phyloP scores from a whole-genome alignment of 2,888 invertebrate genomes.

The Chalcis sispes region DNA sequence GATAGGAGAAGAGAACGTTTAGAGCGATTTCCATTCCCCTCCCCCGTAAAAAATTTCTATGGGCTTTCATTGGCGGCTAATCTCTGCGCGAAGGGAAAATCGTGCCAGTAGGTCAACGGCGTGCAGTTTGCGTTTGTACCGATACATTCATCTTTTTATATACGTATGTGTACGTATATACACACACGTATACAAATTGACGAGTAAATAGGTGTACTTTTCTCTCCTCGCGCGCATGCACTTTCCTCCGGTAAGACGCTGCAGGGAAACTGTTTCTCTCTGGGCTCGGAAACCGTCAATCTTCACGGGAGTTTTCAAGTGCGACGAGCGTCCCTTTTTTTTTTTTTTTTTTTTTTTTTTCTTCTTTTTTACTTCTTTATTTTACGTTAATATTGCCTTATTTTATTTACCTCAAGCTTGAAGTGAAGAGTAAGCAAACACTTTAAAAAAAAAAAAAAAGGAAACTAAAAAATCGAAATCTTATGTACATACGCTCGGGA shows the following conservation, averaged over 20 bases:
- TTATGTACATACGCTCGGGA: slow-evolving; percentile 18
- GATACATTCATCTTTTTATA: not conserved
- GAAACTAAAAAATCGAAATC: slow-evolving; percentile 29
- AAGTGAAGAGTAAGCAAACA: slow-evolving; percentile 27
- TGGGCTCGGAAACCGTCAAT: not conserved
- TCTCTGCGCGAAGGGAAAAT: slow-evolving; percentile 65
- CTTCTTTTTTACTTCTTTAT: not conserved
- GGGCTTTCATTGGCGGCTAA: slow-evolving; percentile 63
- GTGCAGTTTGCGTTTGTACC: slow-evolving; percentile 55
- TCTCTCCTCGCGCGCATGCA: slow-evolving; percentile 57
- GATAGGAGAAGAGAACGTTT: not conserved
- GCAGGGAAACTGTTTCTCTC: slow-evolving; percentile 62
- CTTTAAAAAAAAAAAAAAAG: no score
- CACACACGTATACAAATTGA: not conserved
- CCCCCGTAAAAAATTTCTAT: slow-evolving; percentile 55
- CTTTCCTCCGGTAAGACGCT: slow-evolving; percentile 58
- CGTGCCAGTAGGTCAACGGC: slow-evolving; percentile 64
- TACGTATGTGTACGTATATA: not conserved
- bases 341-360: slow-evolving; percentile 34
- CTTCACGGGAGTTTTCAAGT: not conserved
- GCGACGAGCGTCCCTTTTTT: not conserved
- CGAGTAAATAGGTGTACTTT: slow-evolving; percentile 64
- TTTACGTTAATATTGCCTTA: no score
- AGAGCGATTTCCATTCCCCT: slow-evolving; percentile 35
- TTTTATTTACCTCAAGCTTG: slow-evolving; percentile 2